A percentile compares a stretch with the other conserved stretches of the same genome.
These are phyloP conservation scores for Loripinus fragilis DNA, from an alignment of 2,888 invertebrate genomes.

Conservation along the genomic window DNA sequence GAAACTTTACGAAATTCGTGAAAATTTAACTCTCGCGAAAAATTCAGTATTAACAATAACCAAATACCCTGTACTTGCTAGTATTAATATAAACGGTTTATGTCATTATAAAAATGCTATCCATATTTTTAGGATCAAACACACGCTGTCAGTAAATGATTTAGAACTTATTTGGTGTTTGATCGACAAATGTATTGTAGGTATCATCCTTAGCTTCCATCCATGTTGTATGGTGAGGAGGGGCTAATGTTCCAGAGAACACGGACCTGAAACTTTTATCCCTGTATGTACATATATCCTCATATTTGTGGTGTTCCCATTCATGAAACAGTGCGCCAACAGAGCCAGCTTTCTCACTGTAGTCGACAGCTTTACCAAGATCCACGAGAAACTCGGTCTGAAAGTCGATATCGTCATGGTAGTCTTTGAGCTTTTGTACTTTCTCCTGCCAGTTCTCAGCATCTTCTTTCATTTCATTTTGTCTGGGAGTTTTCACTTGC, in stretches of 20 bases:
- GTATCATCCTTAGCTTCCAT: no score
- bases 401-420: slow-evolving; percentile 45
- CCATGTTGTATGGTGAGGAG: no score
- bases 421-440: slow-evolving; percentile 1
- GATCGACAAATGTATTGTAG: no score
- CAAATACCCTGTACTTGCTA: no score
- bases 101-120: no score
- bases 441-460: slow-evolving; percentile 31
- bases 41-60: no score
- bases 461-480: not conserved
- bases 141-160: no score
- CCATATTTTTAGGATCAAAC: no score
- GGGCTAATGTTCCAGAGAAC: slow-evolving; percentile 42
- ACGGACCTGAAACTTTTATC: slow-evolving; percentile 38
- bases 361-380: slow-evolving; percentile 27
- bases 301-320: slow-evolving; percentile 45
- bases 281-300: slow-evolving; percentile 44
- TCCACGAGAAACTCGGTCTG: slow-evolving; percentile 49
- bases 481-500: not conserved
- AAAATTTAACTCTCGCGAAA: no score
- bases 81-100: no score
- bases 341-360: slow-evolving; percentile 18
- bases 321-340: slow-evolving; percentile 23
- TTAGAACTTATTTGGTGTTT: no score
- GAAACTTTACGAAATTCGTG: no score